phyloP scores from a whole-genome alignment of 2,797 vertebrate species.

The Miopithecus talapoin region DNA sequence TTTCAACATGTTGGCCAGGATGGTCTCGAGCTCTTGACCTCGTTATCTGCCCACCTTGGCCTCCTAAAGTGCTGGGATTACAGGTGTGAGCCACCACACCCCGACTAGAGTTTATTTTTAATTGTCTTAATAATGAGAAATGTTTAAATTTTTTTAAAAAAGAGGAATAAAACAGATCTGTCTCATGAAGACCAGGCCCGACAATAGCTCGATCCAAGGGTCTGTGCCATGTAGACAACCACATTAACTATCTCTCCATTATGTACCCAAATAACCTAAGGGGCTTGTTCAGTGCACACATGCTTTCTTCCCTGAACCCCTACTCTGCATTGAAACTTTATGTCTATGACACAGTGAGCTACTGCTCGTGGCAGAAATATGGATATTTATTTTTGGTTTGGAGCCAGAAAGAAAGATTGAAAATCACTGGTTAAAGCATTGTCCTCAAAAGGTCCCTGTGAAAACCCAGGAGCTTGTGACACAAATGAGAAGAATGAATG shows the following conservation, averaged over 20 bases:
- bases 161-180: not conserved
- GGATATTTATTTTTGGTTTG: conserved; percentile 48
- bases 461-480: not conserved
- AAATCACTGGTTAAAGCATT: not conserved
- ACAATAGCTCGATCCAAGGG: not conserved
- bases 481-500: not conserved
- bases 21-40: not conserved
- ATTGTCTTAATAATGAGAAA: conserved; percentile 44
- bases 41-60: no score
- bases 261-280: not conserved
- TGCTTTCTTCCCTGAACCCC: not conserved
- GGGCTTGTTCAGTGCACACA: not conserved
- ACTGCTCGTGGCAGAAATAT: not conserved
- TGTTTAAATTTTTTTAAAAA: not conserved
- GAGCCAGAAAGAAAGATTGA: not conserved
- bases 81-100: not conserved
- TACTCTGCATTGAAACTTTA: not conserved
- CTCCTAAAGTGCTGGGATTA: not conserved
- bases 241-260: not conserved
- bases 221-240: not conserved
- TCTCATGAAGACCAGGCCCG: not conserved
- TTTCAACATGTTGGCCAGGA: not conserved
- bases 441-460: not conserved
- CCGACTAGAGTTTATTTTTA: not conserved
- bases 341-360: not conserved